phyloP scores from a whole-genome alignment of 2,888 invertebrate species.

The Zaprionus bogoriensis region DNA sequence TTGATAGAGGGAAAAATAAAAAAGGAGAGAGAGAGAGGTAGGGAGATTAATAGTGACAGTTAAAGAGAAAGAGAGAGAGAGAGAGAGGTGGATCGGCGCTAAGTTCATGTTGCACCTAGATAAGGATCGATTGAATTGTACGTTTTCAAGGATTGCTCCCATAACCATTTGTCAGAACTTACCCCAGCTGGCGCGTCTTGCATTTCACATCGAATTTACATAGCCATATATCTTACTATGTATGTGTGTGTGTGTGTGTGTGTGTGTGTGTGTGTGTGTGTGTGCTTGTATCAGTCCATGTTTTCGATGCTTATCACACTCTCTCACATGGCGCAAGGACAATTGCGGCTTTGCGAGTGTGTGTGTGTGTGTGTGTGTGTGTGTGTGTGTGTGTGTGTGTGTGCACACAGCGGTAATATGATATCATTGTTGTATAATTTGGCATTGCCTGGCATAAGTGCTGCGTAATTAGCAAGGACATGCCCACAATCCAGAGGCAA shows the following conservation, averaged over 20 bases:
- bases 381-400: constrained; percentile 23
- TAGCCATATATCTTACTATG: constrained; percentile 9
- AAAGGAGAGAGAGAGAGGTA: too few species aligned
- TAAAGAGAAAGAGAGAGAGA: too few species aligned
- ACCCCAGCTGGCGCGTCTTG: constrained; percentile 46
- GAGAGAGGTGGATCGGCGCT: too few species aligned
- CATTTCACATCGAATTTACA: constrained; percentile 65
- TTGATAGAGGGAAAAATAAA: too few species aligned
- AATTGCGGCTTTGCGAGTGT: constrained; percentile 60
- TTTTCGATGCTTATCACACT: constrained; percentile 31
- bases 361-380: constrained; percentile 4
- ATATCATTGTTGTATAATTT: constrained; percentile 77
- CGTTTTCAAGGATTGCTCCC: too few species aligned
- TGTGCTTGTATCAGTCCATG: not conserved
- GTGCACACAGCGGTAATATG: constrained; percentile 64
- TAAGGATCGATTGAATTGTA: too few species aligned
- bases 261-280: not conserved
- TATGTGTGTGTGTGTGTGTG: too few species aligned
- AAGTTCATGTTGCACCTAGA: too few species aligned
- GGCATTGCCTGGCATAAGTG: constrained; percentile 74
- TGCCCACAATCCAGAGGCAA: constrained; percentile 51
- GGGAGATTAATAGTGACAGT: too few species aligned
- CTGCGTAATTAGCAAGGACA: constrained; percentile 77
- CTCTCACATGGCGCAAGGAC: constrained; percentile 48
- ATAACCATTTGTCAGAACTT: too few species aligned